Percentiles rank a stretch among this genome's conserved stretches.
These are phyloP conservation scores for Crossaster papposus DNA, from an alignment of 53 echinoderm and acorn worm genomes.

Conservation along the genomic window DNA sequence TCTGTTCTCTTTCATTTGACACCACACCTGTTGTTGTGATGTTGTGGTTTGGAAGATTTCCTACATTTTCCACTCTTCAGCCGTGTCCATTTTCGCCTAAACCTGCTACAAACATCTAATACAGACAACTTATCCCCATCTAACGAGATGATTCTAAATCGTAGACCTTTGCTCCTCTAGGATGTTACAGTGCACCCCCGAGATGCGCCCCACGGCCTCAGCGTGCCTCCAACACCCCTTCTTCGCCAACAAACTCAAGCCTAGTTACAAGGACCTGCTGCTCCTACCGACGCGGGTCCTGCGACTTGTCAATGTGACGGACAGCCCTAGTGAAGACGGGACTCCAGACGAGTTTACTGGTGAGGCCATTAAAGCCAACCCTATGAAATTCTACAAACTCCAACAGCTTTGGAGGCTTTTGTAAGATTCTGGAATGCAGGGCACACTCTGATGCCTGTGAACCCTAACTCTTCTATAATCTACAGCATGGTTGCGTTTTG, in stretches of 20 bases:
- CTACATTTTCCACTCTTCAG: too few species aligned
- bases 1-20: too few species aligned
- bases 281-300: constrained; percentile 82
- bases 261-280: constrained; percentile 75
- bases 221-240: constrained; percentile 81
- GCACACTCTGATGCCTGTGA: too few species aligned
- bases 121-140: not conserved
- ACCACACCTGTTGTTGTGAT: too few species aligned
- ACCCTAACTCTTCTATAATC: too few species aligned
- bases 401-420: too few species aligned
- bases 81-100: too few species aligned
- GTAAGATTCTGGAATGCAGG: too few species aligned
- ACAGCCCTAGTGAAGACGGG: constrained; percentile 41
- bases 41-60: too few species aligned
- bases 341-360: constrained; percentile 35
- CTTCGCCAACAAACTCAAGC: constrained; percentile 76
- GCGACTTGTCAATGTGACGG: constrained; percentile 57
- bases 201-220: constrained; percentile 70
- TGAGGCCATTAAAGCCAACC: not conserved
- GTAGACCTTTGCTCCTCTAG: constrained; percentile 45
- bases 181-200: constrained; percentile 77
- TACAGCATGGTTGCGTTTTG: too few species aligned
- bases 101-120: too few species aligned
- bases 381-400: too few species aligned
- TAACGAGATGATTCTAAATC: not conserved